phyloP scores from a whole-genome alignment of 2,888 invertebrate species.

The Oeneis ivallda region DNA sequence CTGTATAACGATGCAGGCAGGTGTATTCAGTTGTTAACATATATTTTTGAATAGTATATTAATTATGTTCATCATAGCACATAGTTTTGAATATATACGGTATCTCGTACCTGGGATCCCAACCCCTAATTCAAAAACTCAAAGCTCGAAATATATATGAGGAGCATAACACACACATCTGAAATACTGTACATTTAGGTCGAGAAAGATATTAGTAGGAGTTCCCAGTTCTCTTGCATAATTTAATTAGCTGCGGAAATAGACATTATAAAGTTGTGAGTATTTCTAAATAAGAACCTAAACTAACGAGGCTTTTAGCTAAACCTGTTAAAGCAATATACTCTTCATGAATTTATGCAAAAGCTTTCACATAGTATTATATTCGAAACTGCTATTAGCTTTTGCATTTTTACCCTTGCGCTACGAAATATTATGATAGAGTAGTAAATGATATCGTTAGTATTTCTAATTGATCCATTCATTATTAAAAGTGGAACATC shows the following conservation, averaged over 20 bases:
- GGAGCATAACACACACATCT: too few relatives aligned
- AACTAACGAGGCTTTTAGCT: slow-evolving; percentile 5
- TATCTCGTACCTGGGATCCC: too few relatives aligned
- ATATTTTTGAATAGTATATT: too few relatives aligned
- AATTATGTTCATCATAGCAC: too few relatives aligned
- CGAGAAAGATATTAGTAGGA: background rate
- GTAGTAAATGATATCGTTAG: background rate
- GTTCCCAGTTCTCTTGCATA: background rate
- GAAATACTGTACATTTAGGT: background rate
- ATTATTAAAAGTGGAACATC: background rate
- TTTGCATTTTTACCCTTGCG: slow-evolving; percentile 3
- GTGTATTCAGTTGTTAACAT: too few relatives aligned
- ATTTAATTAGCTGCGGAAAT: background rate
- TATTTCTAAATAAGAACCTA: slow-evolving; percentile 8
- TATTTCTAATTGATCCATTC: slow-evolving; percentile 3
- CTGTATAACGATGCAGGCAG: too few relatives aligned
- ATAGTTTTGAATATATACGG: too few relatives aligned
- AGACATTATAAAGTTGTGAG: background rate
- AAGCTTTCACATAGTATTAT: background rate
- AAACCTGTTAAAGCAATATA: background rate
- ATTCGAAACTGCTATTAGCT: slow-evolving; percentile 4
- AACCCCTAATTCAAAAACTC: too few relatives aligned
- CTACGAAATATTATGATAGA: background rate
- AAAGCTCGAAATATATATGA: too few relatives aligned
- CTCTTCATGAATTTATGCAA: background rate